Evolutionary conservation across 2,113 vertebrate species (phyloP), one percentile per base, ranked within the genome.

Genomic region (Microtus richardsoni): DNA sequence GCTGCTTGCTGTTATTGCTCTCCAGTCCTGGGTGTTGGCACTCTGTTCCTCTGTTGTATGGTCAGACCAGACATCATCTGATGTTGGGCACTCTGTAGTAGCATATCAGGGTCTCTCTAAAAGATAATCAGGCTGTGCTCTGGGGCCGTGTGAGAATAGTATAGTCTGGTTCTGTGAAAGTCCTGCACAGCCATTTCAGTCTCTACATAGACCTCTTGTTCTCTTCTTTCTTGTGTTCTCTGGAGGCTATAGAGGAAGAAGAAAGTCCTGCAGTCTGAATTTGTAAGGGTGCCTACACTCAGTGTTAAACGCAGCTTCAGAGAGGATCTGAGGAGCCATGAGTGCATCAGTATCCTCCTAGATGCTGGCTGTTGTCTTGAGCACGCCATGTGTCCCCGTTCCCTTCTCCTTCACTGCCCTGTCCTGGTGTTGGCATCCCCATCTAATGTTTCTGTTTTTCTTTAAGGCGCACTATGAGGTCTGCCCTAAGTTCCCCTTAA

Each of bases 401-500:
- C 33, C 16, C n/a, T 3, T n/a, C 2, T 17, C 28, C 49, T 39
- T 5, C 1, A 7, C 21, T 28, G 9, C 74, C 19, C 6, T 2
- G 26, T 36, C 84, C 66, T 26, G 30, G 11, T 19, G 2, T 26
- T 30, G 47, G 9, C 36, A 30, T 24, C 47, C 70, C 7, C 33
- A 1, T 8, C 64, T 93, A 7, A 80, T 9, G 7, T 26, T 78
- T 19, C 86, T 91, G 0, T 0, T 95, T 96, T 54, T 83, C 87
- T 80, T 62, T 17, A 87, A 99, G 99, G 99, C 99, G 4, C 99
- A 99, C 19, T 98, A 99, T 0, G 99, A 99, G 22, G 98, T 99
- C 92, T 99, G 99, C 96, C 98, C 98, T 64, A 99, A 99, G 93
- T 99, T 99, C 60, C 99, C 99, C 0, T 91, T 99, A 97, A 98